Conservation (phyloP, 2,797 vertebrate genomes). For the Peromyscus eremicus region DNA sequence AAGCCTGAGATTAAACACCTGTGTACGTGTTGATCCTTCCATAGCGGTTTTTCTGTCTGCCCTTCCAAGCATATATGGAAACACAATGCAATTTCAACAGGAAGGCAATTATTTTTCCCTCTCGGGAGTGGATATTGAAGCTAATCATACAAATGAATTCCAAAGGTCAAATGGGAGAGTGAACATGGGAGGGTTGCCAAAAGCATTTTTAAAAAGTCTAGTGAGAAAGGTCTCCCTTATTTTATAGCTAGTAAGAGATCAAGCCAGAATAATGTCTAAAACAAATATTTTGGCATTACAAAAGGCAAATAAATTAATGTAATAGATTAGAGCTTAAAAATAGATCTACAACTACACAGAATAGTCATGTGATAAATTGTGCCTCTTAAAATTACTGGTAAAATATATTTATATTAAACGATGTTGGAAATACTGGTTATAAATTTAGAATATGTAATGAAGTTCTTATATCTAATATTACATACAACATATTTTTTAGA, state of each 20-base stretch:
- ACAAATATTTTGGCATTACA: constrained; percentile 5
- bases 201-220: neutral
- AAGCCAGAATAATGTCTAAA: neutral
- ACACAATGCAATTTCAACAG: neutral
- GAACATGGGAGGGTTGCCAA: neutral
- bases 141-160: constrained; percentile 42
- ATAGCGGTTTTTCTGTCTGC: neutral
- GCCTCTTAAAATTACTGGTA: neutral
- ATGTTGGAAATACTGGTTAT: neutral
- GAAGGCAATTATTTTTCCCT: constrained; percentile 28
- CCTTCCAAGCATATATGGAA: neutral
- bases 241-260: neutral
- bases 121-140: neutral
- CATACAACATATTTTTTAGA: neutral
- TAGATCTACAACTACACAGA: neutral
- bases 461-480: neutral
- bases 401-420: neutral
- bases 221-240: neutral
- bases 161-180: constrained; percentile 11
- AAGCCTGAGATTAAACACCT: neutral
- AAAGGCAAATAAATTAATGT: constrained; percentile 13
- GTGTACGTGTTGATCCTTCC: neutral
- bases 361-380: neutral
- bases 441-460: neutral
- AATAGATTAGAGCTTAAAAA: neutral